Evolutionary conservation across 2,113 vertebrate genomes (phyloP), one percentile per base, ranked within the genome.

Genomic region (Corythornis madagascariensis): DNA sequence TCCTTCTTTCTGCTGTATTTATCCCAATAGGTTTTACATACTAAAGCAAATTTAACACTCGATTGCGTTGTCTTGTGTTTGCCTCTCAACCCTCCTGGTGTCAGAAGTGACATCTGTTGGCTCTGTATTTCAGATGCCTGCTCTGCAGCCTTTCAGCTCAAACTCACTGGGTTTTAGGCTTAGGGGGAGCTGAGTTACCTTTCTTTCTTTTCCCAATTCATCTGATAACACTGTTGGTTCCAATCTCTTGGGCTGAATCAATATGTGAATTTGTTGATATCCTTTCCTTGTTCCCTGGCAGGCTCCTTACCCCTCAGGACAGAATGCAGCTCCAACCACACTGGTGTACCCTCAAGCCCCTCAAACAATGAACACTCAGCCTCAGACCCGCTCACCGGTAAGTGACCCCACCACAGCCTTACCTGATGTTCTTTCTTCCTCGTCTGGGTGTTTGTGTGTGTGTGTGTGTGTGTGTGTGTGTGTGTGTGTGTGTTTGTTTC

Each of bases 341-440:
- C 55, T 99, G 96, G 98, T 99, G 93, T 99, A 99, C 92, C 98
- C 99, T 96, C 98, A 98, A 95, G 98, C 98, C 96, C 98, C 99
- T 63, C 99, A 99, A 92, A 98, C 98, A 98, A 99, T 99, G 98
- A 99, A 98, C 97, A 98, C 99, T 31, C 99, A 99, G 97, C 98
- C 98, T 96, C 99, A 99, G 95, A 98, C 98, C 95, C 98, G 99
- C 96, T 98, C 98, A 59, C 98, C 99, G 97, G 99, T 99, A 98
- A 99, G 98, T 89, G 84, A 78, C 38, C 79, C 53, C 64, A 3
- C 6, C 5, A 47, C 61, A 31, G 19, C 79, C 8, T 40, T 80
- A 10, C 55, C 50, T 38, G 12, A 7, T 16, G 7, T 26, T 81
- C 63, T 52, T 20, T 25, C 73, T 22, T 73, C 60, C 79, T 91